phyloP scores from a whole-genome alignment of 2,888 invertebrate species.

The Ophonus ardosiacus region DNA sequence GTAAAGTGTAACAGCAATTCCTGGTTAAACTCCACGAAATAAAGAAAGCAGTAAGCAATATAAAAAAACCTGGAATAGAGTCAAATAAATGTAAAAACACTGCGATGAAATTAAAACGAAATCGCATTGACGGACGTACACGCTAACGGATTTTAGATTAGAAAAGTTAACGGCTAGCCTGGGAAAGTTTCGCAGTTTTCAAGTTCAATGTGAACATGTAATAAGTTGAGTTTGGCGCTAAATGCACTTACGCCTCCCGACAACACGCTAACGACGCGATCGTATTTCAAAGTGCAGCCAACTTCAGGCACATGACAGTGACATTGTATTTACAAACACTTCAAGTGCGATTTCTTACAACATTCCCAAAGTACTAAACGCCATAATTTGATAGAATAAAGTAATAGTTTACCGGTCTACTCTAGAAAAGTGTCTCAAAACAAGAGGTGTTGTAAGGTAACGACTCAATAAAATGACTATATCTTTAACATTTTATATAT shows the following conservation, averaged over 20 bases:
- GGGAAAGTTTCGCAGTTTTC: slow-evolving; percentile 54
- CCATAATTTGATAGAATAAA: background rate
- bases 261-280: slow-evolving; percentile 41
- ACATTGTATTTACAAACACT: slow-evolving; percentile 24
- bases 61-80: slow-evolving; percentile 27
- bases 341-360: background rate
- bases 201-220: slow-evolving; percentile 58
- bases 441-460: too few relatives aligned
- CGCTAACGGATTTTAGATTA: slow-evolving; percentile 58
- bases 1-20: slow-evolving; percentile 7
- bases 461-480: too few relatives aligned
- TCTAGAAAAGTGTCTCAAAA: too few relatives aligned
- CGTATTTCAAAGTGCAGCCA: slow-evolving; percentile 35
- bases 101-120: slow-evolving; percentile 56
- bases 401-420: too few relatives aligned
- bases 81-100: slow-evolving; percentile 60
- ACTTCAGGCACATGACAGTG: slow-evolving; percentile 1
- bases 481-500: too few relatives aligned
- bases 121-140: slow-evolving; percentile 56
- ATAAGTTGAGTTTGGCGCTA: slow-evolving; percentile 48
- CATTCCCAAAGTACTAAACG: background rate
- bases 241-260: slow-evolving; percentile 44
- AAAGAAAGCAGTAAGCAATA: background rate
- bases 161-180: slow-evolving; percentile 51
- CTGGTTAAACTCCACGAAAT: slow-evolving; percentile 42